Evolutionary conservation across 2,797 vertebrate species (phyloP), one percentile per base, ranked within the genome.

Genomic region (Podarcis lilfordi): DNA sequence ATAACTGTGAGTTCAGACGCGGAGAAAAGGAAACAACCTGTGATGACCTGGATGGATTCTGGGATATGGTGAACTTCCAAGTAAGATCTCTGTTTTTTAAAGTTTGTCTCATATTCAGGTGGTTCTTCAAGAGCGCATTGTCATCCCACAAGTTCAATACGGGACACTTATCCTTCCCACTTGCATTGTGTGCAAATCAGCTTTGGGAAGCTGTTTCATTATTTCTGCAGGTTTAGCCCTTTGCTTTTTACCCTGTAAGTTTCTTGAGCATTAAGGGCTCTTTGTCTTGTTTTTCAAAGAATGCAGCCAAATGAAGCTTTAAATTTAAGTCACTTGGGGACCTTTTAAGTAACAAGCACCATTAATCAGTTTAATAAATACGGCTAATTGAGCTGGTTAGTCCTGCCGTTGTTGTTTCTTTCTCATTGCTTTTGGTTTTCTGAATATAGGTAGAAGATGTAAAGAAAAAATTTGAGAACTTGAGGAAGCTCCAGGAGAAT

Each of bases 11-110:
- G 64, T 97, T 99, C 72, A 96, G 97, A 82, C 92, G 93, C 5
- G 98, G 99, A 15, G 98, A 98, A 95, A 99, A 98, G 93, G 95
- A 98, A 94, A 98, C 97, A 0, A 98, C 96, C 0, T 98, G 97
- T 90, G 96, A 95, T 1, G 99, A 99, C 93, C 95, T 99, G 89
- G 98, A 99, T 94, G 99, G 99, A 35, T 99, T 99, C 96, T 99
- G 99, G 99, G 99, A 99, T 92, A 99, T 99, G 99, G 95, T 99
- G 86, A 97, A 96, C 94, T 99, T 97, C 96, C 99, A 99, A 97
- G 99, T 98, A 86, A 25, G 95, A 89, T 13, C 4, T 86, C 77
- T 15, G 3, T 27, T 13, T n/a, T 45, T 69, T 1, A 43, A 25
- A 27, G 11, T 19, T 27, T 64, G 23, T 35, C 21, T 61, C 3